Evolutionary conservation across 2,113 vertebrate species (phyloP).

Genomic region (Lichenostomus cassidix): DNA sequence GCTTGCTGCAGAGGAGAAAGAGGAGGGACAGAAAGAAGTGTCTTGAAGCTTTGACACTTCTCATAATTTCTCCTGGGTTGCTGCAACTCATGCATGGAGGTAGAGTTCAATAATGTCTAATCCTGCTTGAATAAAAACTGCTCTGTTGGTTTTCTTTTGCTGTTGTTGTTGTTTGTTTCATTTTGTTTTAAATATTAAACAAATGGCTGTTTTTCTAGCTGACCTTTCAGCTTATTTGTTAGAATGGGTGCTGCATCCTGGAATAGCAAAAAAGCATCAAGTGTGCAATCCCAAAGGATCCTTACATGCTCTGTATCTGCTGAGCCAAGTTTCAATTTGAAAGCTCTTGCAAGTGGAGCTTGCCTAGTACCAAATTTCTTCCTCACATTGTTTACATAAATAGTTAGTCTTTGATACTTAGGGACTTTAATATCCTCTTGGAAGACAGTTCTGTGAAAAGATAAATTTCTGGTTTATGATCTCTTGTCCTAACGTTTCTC

Average conservation of each 20-base stretch:
- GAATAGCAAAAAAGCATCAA: not conserved
- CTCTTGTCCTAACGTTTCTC: slow-evolving; percentile 5
- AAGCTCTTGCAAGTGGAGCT: not conserved
- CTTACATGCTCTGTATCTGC: not conserved
- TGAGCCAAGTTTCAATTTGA: slow-evolving; percentile 19
- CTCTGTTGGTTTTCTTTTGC: not conserved
- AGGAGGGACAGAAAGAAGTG: not conserved
- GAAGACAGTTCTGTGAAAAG: slow-evolving; percentile 24
- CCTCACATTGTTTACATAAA: slow-evolving; percentile 9
- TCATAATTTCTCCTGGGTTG: not conserved
- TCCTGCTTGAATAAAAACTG: not conserved
- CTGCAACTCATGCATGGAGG: not conserved
- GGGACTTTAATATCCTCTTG: slow-evolving; percentile 18
- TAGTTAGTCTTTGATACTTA: slow-evolving; percentile 2
- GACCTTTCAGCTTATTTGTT: slow-evolving; percentile 48
- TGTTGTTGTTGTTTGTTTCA: not conserved
- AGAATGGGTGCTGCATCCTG: slow-evolving; percentile 21
- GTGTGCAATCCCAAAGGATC: not conserved
- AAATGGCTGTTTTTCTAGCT: slow-evolving; percentile 12
- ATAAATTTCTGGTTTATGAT: slow-evolving; percentile 24
- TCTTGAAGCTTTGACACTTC: not conserved
- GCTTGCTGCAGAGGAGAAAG: not conserved
- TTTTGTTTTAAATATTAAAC: not conserved
- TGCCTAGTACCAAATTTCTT: not conserved
- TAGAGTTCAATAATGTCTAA: not conserved